Evolutionary conservation across 2,888 invertebrate genomes (phyloP), one percentile per base, ranked within the genome.

Genomic region (Lucinisca nassula): DNA sequence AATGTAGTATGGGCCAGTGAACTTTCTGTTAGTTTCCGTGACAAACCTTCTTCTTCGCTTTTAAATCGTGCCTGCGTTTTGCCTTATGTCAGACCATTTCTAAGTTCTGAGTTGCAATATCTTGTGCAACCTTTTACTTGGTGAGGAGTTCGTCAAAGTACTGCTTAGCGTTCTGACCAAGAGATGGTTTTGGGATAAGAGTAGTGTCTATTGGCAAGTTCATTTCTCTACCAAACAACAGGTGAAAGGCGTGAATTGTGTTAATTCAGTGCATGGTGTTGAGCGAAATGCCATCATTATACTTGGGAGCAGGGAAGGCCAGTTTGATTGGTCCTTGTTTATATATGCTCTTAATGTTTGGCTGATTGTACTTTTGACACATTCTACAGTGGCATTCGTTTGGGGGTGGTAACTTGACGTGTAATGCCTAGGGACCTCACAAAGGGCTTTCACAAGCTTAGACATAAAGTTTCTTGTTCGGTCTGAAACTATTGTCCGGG

Each of bases 391-490:
- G 1, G 40, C 10, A 40, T 74, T 74, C 6, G 74, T 40, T 17
- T 14, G 0, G 2, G 40, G 40, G 30, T 74, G 74, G 24, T 74
- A 74, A 1, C 24, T 3, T 14, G 2, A 14, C 0, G 8, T n/a
- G 74, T 74, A 45, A 35, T 74, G 74, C n/a, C 74, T 24, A 1
- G 74, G 38, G 45, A 74, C 24, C 40, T 85, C 81, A 77, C 77
- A 83, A 14, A 85, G 24, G 4, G 85, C 85, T 37, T 35, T 27
- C 6, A 86, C 73, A 49, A 86, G 58, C 32, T 84, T 87, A 6
- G 73, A 84, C 79, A 82, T 84, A 58, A 87, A 87, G 2, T 79
- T 38, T 40, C 49, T 14, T 12, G 84, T 87, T 79, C 86, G 67
- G 38, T 89, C 89, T 27, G 58, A 67, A 8, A 84, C 35, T 10